Conservation (phyloP, 2,888 invertebrate species). For the Conomelus anceps region DNA sequence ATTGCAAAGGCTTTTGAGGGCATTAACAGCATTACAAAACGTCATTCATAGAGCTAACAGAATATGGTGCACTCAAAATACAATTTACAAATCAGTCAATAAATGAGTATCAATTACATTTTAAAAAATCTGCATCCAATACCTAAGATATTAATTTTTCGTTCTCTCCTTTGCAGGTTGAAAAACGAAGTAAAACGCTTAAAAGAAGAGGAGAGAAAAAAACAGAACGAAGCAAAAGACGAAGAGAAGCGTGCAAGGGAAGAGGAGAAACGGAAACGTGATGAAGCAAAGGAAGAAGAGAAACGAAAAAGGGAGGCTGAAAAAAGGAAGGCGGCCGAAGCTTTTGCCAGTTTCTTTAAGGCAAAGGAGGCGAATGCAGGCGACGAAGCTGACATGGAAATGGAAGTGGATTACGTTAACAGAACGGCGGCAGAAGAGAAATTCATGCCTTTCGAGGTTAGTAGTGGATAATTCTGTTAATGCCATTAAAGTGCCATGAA, state of each 20-base stretch:
- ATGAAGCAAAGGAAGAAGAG: conserved; percentile 37
- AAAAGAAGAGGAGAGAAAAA: neutral
- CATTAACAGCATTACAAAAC: too few species aligned
- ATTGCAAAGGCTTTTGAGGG: too few species aligned
- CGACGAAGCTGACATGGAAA: conserved; percentile 30
- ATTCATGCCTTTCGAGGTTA: conserved; percentile 57
- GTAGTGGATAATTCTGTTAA: neutral
- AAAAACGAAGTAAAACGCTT: neutral
- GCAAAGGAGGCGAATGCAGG: conserved; percentile 24
- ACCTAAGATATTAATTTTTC: too few species aligned
- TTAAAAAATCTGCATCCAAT: too few species aligned
- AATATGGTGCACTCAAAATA: too few species aligned
- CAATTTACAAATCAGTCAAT: too few species aligned
- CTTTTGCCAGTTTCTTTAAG: conserved; percentile 70
- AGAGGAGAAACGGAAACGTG: conserved; percentile 36
- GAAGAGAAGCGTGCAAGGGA: neutral
- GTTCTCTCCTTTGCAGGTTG: neutral
- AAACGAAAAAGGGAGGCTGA: conserved; percentile 28
- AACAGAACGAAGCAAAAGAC: neutral
- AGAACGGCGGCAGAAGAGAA: conserved; percentile 42
- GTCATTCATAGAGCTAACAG: too few species aligned
- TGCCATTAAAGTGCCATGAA: too few species aligned
- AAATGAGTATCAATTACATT: too few species aligned
- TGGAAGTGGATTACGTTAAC: conserved; percentile 39
- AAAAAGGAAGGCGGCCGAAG: conserved; percentile 26